Base-by-base conservation (phyloP, 2,797 vertebrate genomes). In the Antennarius maculatus region DNA sequence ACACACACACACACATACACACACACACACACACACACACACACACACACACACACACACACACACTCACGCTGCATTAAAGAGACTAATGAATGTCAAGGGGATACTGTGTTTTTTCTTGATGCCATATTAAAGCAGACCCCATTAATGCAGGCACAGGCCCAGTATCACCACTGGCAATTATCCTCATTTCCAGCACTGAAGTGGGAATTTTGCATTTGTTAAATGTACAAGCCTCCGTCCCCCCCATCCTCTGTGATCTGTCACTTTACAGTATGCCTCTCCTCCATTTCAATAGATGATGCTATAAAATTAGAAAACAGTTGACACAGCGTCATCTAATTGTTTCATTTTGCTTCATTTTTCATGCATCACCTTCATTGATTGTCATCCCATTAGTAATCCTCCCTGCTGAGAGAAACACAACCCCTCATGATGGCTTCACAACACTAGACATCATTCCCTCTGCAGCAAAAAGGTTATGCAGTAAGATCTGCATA, bases 21-120 rank as follows among this genome's bases (percentile, higher is more conserved):
- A 67, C 42, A 23, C 23, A 23, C 23, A 23, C 23, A 23, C 23
- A 23, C 23, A 23, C 23, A 23, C 23, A 23, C 23, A 23, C 23
- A 23, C 23, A 23, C 23, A 23, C 23, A 23, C 31, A 34, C 7
- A 42, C 60, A 64, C 67, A 61, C 60, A 47, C 51, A 57, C 39
- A 47, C 55, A 66, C 56, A 50, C 64, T 62, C 60, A 27, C 57
- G 57, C 31, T 28, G 45, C 63, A 69, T 68, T 63, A 79, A 81
- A 52, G 52, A 61, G 18, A 74, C 69, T 84, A 86, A 84, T 87
- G 74, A 77, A 75, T 86, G 77, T 82, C 84, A 80, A 62, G 59
- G 74, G 77, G 53, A 80, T 76, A 46, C 54, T 66, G 5, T 72
- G 46, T 79, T 81, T 84, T 43, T 77, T 56, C 59, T 57, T 79